Conservation (phyloP, 64 coral and sea anemone species). For the Porites lutea region DNA sequence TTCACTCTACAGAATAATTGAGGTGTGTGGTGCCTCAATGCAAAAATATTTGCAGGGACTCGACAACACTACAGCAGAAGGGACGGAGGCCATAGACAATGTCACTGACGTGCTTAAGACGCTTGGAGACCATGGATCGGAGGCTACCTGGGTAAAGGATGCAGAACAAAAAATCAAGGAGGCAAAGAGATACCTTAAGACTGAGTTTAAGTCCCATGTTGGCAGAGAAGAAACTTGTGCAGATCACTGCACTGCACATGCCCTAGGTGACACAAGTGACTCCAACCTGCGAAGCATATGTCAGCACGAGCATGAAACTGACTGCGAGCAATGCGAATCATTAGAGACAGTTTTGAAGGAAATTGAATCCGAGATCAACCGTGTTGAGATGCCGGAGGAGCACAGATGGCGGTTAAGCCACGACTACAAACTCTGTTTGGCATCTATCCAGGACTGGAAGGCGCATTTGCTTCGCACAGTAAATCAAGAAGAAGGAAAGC, state of each 20-base stretch:
- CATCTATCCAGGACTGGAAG: slow-evolving; percentile 52
- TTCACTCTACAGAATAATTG: slow-evolving; percentile 67
- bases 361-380: slow-evolving; percentile 20
- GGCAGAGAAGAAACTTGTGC: slow-evolving; percentile 3
- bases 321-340: slow-evolving; percentile 45
- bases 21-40: slow-evolving; percentile 64
- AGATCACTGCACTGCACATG: slow-evolving; percentile 43
- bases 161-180: slow-evolving; percentile 22
- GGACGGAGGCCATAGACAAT: slow-evolving; percentile 68
- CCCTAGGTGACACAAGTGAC: slow-evolving; percentile 35
- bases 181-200: slow-evolving; percentile 66
- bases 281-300: slow-evolving; percentile 28
- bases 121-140: slow-evolving; percentile 28
- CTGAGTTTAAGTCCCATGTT: slow-evolving; percentile 64
- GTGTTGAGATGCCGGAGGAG: slow-evolving; percentile 31
- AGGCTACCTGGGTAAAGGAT: slow-evolving; percentile 39
- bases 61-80: slow-evolving; percentile 59
- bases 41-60: slow-evolving; percentile 66
- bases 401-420: slow-evolving; percentile 37
- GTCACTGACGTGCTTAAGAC: slow-evolving; percentile 37
- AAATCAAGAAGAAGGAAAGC: slow-evolving; percentile 42
- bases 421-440: slow-evolving; percentile 28
- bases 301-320: slow-evolving; percentile 33
- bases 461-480: slow-evolving; percentile 33
- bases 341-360: slow-evolving; percentile 23